phyloP scores from a whole-genome alignment of 2,888 invertebrate species.

The Bibio marci region DNA sequence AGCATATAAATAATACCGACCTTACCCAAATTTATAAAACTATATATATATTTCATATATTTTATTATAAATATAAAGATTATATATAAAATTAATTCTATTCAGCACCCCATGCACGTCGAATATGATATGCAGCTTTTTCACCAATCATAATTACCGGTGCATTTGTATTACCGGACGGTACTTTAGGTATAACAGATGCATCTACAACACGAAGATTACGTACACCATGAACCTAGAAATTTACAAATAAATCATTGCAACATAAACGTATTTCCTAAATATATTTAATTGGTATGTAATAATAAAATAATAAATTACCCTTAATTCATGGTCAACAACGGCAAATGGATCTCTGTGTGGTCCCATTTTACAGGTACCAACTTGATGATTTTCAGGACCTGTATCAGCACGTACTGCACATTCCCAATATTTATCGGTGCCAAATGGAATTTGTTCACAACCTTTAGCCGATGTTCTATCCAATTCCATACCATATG shows the following conservation, averaged over 20 bases:
- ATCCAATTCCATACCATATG: conserved; percentile 60
- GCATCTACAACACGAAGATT: conserved; percentile 59
- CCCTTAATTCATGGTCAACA: conserved; percentile 45
- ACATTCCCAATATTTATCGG: conserved; percentile 60
- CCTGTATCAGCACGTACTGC: conserved; percentile 51
- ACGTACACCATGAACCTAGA: conserved; percentile 46
- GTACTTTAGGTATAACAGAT: conserved; percentile 61
- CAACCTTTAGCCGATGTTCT: conserved; percentile 57
- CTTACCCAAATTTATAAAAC: too few species aligned
- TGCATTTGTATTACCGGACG: conserved; percentile 52
- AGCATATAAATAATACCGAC: too few species aligned
- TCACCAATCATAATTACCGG: conserved; percentile 69
- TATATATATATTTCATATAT: too few species aligned
- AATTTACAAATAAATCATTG: conserved; percentile 21
- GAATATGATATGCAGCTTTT: conserved; percentile 33
- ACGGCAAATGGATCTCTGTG: conserved; percentile 50
- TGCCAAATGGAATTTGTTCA: conserved; percentile 52
- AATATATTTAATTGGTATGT: not conserved
- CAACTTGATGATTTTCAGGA: conserved; percentile 69
- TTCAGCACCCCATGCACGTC: conserved; percentile 26
- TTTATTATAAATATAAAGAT: too few species aligned
- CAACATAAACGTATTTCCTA: not conserved
- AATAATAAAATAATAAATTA: conserved; percentile 7
- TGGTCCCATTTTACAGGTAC: conserved; percentile 72
- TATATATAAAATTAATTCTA: not conserved